A percentile compares a stretch with the other conserved stretches of the same genome.
These are phyloP conservation scores for Andrena bicolor DNA, from an alignment of 2,888 invertebrate species.

Conservation along the genomic window DNA sequence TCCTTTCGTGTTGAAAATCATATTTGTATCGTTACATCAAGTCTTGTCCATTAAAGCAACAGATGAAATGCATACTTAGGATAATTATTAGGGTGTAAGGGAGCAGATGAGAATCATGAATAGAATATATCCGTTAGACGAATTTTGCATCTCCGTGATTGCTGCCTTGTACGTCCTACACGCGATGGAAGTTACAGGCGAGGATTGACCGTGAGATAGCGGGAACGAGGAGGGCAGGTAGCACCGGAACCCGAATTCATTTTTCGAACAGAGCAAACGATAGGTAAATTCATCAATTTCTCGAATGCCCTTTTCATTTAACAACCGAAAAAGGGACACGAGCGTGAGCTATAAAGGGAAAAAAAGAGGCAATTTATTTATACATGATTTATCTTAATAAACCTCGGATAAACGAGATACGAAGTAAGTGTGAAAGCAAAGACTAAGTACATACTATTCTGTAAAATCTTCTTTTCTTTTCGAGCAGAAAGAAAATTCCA, in stretches of 20 bases:
- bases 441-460: conserved; percentile 63
- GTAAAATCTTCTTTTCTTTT: conserved; percentile 57
- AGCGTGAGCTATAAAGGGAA: conserved; percentile 70
- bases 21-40: conserved; percentile 69
- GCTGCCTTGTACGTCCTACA: conserved; percentile 81
- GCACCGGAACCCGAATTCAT: conserved; percentile 62
- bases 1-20: conserved; percentile 61
- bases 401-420: conserved; percentile 59
- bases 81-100: conserved; percentile 76
- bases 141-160: conserved; percentile 74
- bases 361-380: conserved; percentile 71
- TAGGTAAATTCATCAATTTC: conserved; percentile 74
- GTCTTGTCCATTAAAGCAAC: conserved; percentile 68
- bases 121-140: conserved; percentile 73
- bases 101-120: conserved; percentile 70
- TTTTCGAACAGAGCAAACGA: conserved; percentile 64
- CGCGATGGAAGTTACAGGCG: conserved; percentile 69
- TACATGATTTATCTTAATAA: conserved; percentile 60
- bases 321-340: conserved; percentile 72
- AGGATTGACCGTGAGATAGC: conserved; percentile 60
- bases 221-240: conserved; percentile 69
- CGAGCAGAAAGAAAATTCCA: conserved; percentile 45
- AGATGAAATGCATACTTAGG: conserved; percentile 70
- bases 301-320: conserved; percentile 82
- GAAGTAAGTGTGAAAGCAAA: conserved; percentile 70